These are phyloP conservation scores for Beroe ovata DNA, from an alignment of 37 sponge, comb jelly and placozoan species.

Conservation along the genomic window DNA sequence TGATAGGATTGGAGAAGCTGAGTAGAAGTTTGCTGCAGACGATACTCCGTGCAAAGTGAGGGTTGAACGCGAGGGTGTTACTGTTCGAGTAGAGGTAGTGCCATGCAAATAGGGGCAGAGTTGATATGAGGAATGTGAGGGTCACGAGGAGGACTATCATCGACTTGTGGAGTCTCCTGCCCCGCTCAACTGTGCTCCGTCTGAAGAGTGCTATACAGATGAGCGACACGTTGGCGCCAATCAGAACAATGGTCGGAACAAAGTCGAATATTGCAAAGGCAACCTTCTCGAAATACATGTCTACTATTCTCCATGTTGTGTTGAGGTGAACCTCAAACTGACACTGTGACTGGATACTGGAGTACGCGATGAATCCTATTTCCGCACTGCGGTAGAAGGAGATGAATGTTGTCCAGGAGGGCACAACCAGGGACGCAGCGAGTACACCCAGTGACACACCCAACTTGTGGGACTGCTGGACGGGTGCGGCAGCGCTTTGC, in stretches of 20 bases:
- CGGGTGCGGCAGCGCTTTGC: neutral
- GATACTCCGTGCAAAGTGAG: neutral
- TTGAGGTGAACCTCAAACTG: slow-evolving; percentile 6
- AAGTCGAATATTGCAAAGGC: slow-evolving; percentile 15
- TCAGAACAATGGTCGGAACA: slow-evolving; percentile 8
- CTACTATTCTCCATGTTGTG: neutral
- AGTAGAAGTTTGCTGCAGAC: neutral
- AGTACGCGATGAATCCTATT: slow-evolving; percentile 9
- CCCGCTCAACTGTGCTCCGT: neutral
- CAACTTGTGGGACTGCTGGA: neutral
- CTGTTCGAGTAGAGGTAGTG: slow-evolving; percentile 7
- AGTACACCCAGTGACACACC: neutral
- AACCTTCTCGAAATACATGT: slow-evolving; percentile 2
- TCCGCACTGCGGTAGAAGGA: neutral
- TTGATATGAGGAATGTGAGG: neutral
- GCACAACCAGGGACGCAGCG: neutral
- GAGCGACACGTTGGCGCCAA: neutral
- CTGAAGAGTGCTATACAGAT: neutral
- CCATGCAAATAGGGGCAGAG: neutral
- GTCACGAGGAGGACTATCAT: neutral
- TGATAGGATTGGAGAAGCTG: slow-evolving; percentile 31
- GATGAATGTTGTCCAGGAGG: slow-evolving; percentile 12
- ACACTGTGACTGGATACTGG: slow-evolving; percentile 26
- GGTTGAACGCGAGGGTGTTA: neutral
- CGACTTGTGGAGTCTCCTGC: neutral